Conservation (phyloP, 2,113 vertebrate genomes). For the Bufo gargarizans region DNA sequence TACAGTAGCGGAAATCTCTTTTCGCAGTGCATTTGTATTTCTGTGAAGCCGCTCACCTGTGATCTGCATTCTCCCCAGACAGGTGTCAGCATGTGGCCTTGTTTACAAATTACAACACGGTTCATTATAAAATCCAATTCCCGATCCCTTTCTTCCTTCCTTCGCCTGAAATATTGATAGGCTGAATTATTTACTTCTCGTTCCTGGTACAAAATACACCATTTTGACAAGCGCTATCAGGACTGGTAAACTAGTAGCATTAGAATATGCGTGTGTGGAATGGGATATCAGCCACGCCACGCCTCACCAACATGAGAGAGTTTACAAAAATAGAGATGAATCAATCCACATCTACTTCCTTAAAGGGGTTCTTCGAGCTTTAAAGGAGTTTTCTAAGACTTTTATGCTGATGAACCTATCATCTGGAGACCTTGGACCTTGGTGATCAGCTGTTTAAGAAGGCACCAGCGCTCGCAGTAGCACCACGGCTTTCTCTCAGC, state of each 20-base stretch:
- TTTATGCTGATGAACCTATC: too few species aligned
- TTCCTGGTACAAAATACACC: constrained; percentile 10
- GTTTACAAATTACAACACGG: constrained; percentile 10
- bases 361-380: too few species aligned
- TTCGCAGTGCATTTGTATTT: not conserved
- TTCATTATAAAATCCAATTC: constrained; percentile 44
- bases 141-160: not conserved
- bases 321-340: not conserved
- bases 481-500: too few species aligned
- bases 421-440: too few species aligned
- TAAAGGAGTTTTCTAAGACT: too few species aligned
- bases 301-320: not conserved
- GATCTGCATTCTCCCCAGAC: constrained; percentile 17
- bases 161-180: constrained; percentile 10
- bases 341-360: not conserved
- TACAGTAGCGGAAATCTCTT: not conserved
- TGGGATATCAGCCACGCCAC: not conserved
- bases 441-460: too few species aligned
- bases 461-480: too few species aligned
- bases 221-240: not conserved
- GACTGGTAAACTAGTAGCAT: constrained; percentile 24
- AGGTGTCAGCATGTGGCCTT: constrained; percentile 30
- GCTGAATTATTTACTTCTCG: constrained; percentile 6
- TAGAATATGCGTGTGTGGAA: not conserved
- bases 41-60: not conserved